These are phyloP conservation scores for Andrena marginata DNA, from an alignment of 2,888 invertebrate species.

Conservation along the genomic window DNA sequence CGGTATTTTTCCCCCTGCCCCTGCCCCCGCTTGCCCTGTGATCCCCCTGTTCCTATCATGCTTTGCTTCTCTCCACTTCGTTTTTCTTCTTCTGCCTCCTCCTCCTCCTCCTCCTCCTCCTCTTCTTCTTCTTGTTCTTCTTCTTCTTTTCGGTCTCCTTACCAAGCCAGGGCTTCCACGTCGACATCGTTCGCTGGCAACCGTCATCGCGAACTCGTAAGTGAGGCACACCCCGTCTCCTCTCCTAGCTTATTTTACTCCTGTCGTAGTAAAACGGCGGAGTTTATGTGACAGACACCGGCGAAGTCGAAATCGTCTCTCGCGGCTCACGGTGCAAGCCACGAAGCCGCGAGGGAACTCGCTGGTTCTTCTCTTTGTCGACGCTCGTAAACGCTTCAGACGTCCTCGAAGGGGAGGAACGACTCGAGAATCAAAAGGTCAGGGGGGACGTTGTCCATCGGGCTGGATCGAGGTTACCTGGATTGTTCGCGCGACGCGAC, in stretches of 20 bases:
- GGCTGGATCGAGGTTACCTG: not conserved
- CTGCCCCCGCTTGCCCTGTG: conserved; percentile 8
- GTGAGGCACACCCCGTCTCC: conserved; percentile 54
- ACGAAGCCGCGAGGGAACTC: conserved; percentile 13
- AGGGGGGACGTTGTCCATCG: not conserved
- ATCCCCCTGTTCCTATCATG: conserved; percentile 35
- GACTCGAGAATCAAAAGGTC: not conserved
- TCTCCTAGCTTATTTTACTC: conserved; percentile 67
- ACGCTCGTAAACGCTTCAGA: conserved; percentile 25
- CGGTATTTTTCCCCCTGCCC: conserved; percentile 50
- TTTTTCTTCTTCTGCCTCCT: conserved; percentile 40
- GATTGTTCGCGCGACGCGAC: not conserved
- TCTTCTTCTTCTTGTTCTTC: conserved; percentile 28
- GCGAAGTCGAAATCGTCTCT: conserved; percentile 56
- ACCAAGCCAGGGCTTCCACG: conserved; percentile 11
- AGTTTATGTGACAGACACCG: conserved; percentile 77
- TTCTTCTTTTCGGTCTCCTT: conserved; percentile 19
- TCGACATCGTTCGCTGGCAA: conserved; percentile 30
- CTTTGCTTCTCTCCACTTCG: conserved; percentile 41
- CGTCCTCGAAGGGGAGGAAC: not conserved
- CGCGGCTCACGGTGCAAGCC: conserved; percentile 26
- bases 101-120: conserved; percentile 30
- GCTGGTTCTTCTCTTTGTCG: conserved; percentile 29
- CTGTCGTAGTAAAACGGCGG: conserved; percentile 73
- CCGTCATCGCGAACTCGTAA: conserved; percentile 55